Conservation (phyloP, 2,888 invertebrate genomes). For the Podotricha telesiphe region DNA sequence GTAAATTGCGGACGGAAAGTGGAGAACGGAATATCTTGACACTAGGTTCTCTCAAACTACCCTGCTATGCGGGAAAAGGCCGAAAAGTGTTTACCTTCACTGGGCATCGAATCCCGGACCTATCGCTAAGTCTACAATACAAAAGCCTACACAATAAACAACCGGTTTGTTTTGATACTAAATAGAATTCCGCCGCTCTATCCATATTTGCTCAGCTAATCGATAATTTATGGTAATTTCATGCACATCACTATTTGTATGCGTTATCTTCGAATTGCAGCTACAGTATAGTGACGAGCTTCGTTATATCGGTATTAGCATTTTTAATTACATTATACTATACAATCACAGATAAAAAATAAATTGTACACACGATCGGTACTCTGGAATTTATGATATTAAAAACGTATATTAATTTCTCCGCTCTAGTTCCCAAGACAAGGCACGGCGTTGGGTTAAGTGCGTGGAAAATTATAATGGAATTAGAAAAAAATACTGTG, state of each 20-base stretch:
- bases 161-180: conserved; percentile 9
- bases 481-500: too few relatives aligned
- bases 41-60: too few relatives aligned
- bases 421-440: too few relatives aligned
- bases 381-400: too few relatives aligned
- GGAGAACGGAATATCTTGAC: too few relatives aligned
- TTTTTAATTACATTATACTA: background rate
- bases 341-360: background rate
- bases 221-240: conserved; percentile 62
- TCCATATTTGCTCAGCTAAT: conserved; percentile 44
- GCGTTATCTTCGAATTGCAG: conserved; percentile 59
- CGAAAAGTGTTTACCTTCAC: background rate
- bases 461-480: too few relatives aligned
- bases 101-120: background rate
- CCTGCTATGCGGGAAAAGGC: too few relatives aligned
- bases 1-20: too few relatives aligned
- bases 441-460: too few relatives aligned
- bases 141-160: conserved; percentile 1
- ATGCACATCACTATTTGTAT: conserved; percentile 65
- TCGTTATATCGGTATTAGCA: conserved; percentile 18
- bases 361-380: too few relatives aligned
- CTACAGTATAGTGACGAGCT: conserved; percentile 31
- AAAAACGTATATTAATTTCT: too few relatives aligned
- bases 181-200: conserved; percentile 25
- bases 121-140: background rate